Base-by-base conservation (phyloP, 2,888 invertebrate species). In the Habroteleia sp. region DNA sequence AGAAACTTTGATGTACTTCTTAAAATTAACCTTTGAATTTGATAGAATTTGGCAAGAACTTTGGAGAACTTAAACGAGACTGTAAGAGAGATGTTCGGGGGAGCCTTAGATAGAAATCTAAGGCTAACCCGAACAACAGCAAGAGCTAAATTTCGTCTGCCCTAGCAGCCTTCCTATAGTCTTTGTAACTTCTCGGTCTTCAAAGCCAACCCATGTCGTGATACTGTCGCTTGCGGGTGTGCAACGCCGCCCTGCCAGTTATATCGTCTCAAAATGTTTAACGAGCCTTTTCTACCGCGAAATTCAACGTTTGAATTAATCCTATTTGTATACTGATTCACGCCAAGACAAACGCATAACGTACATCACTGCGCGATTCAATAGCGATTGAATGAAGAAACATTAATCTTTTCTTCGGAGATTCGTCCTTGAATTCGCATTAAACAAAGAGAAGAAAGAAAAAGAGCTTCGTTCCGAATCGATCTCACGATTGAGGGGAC, bases 261-360 rank as follows among this genome's bases (percentile, higher is more conserved):
- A 48, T 58, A 58, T 60, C 50, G 42, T 42, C 58, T 68, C 50
- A 39, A 58, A 33, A 48, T 39, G 56, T 50, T 50, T 69, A 50
- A 50, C 33, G 25, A 69, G 52, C 44, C 58, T 69, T 69, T 69
- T 69, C 60, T 69, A 60, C 52, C 41, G 52, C 27, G 44, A 37
- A 60, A 35, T 52, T 60, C 13, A 63, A 58, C 23, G 23, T 60
- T 60, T 58, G 42, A 50, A 68, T 68, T 42, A 42, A 37, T 58
- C 41, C 68, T 68, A 68, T 58, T 69, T 69, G 50, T 58, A 69
- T 69, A 60, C 50, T 44, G 50, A 42, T 58, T 41, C 41, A 50
- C 39, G 68, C 42, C 42, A 69, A 46, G 16, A 52, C 13, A 46
- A 52, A 52, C 23, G 60, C 60, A 69, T 52, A 42, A 54, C 25